Percentiles rank a stretch among this genome's conserved stretches.
Conservation (phyloP, 2,113 vertebrate genomes). For the Etia nguti region DNA sequence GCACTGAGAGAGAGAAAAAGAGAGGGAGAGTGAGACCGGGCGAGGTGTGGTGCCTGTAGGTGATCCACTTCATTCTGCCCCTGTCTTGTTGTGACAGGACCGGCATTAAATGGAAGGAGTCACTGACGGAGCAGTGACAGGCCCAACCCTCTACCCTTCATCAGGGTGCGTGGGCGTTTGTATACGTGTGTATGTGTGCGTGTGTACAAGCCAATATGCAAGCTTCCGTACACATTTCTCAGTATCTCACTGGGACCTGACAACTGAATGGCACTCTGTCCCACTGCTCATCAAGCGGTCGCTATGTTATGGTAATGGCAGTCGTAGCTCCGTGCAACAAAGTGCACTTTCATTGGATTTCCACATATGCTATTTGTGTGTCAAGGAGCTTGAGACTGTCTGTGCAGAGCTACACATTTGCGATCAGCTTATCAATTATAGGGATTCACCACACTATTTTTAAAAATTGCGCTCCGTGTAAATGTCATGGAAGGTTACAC, state of each 20-base stretch:
- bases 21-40: constrained; percentile 9
- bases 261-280: constrained; percentile 48
- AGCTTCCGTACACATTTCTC: constrained; percentile 18
- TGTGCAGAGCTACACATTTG: background rate
- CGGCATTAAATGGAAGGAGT: constrained; percentile 60
- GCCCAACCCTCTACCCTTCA: constrained; percentile 39
- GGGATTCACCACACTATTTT: background rate
- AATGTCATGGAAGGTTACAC: background rate
- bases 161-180: constrained; percentile 16
- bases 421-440: constrained; percentile 31
- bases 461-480: background rate
- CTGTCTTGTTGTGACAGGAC: constrained; percentile 73
- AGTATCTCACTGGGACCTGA: constrained; percentile 23
- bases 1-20: constrained; percentile 6
- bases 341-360: constrained; percentile 46
- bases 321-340: constrained; percentile 7
- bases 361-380: constrained; percentile 52
- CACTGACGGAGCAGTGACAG: constrained; percentile 65
- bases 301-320: constrained; percentile 41
- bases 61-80: constrained; percentile 63
- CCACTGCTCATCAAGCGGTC: constrained; percentile 43
- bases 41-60: constrained; percentile 71
- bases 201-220: constrained; percentile 1
- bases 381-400: background rate
- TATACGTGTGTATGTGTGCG: constrained; percentile 31